Evolutionary conservation across 2,888 invertebrate genomes (phyloP).

Genomic region (Dioctria linearis): DNA sequence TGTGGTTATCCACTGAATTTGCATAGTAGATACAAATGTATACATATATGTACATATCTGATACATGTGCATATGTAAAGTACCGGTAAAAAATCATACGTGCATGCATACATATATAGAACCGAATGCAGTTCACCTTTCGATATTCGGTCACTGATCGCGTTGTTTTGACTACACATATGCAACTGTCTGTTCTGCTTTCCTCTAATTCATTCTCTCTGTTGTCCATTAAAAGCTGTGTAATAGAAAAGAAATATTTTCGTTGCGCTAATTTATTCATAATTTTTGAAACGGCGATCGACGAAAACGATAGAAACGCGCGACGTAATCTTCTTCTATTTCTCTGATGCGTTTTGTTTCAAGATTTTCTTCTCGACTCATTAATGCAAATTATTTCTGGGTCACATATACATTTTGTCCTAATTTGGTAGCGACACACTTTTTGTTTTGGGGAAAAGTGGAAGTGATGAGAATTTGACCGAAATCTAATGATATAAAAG

Average conservation of each 20-base stretch:
- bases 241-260: background rate
- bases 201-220: no score
- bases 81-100: background rate
- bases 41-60: background rate
- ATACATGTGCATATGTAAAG: background rate
- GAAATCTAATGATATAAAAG: background rate
- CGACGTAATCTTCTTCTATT: background rate
- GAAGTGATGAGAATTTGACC: background rate
- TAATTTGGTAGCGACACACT: background rate
- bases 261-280: background rate
- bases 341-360: background rate
- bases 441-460: background rate
- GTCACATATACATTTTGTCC: background rate
- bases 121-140: background rate
- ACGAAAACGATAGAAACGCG: no score
- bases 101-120: background rate
- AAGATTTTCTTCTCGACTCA: background rate
- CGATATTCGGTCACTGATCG: no score
- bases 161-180: no score
- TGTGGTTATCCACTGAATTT: no score
- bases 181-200: no score
- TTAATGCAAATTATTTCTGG: conserved; percentile 6
- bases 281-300: background rate
- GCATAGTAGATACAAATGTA: no score
- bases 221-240: background rate